phyloP scores from a whole-genome alignment of 2,888 invertebrate species.

The Agriopis leucophaearia region DNA sequence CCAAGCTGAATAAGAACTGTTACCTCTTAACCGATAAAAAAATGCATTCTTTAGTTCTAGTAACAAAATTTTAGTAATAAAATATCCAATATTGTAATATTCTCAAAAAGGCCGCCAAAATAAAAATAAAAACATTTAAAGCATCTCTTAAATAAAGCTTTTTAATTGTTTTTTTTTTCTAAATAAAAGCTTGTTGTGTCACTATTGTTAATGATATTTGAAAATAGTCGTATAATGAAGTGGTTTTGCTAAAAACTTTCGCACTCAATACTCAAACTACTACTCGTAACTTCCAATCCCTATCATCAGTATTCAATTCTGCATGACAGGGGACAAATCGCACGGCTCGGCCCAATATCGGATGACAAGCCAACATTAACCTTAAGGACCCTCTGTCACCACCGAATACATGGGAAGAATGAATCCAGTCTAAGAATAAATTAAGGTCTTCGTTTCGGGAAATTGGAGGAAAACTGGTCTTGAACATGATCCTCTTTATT shows the following conservation, averaged over 20 bases:
- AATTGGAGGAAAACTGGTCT: constrained; percentile 54
- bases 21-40: too few relatives aligned
- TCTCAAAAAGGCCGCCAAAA: too few relatives aligned
- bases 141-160: too few relatives aligned
- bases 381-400: constrained; percentile 80
- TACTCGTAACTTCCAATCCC: constrained; percentile 45
- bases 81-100: too few relatives aligned
- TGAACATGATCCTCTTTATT: background rate
- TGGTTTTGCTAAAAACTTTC: too few relatives aligned
- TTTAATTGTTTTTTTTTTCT: too few relatives aligned
- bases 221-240: background rate
- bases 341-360: constrained; percentile 77
- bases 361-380: constrained; percentile 83
- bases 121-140: too few relatives aligned
- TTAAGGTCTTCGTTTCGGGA: constrained; percentile 80
- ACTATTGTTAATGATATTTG: background rate
- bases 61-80: too few relatives aligned
- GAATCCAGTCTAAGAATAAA: constrained; percentile 83
- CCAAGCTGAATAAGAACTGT: too few relatives aligned
- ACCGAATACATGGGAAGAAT: constrained; percentile 75
- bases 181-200: too few relatives aligned
- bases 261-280: background rate
- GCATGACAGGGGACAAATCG: constrained; percentile 77
- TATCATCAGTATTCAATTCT: constrained; percentile 73
- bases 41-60: too few relatives aligned